phyloP scores from a whole-genome alignment of 2,113 vertebrate genomes.

The Entosphenus tridentatus region DNA sequence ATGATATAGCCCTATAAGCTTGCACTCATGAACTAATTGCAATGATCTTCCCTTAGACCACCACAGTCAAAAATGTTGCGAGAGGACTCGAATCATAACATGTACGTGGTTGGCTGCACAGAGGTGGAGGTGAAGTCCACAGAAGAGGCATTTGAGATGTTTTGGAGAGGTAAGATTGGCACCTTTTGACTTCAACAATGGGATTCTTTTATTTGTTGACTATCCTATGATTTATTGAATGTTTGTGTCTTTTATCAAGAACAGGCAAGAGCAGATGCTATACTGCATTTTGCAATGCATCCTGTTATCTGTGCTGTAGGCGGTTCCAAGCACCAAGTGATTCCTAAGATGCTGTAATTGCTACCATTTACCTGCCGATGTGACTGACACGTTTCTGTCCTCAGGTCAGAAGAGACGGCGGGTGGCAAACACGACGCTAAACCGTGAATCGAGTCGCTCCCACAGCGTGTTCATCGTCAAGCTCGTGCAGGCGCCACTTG shows the following conservation, averaged over 20 bases:
- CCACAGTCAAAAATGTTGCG: constrained; percentile 71
- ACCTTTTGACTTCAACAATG: neutral
- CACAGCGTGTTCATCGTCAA: constrained; percentile 79
- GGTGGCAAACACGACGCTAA: constrained; percentile 59
- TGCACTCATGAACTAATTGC: no score
- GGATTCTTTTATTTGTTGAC: neutral
- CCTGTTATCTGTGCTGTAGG: neutral
- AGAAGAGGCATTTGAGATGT: constrained; percentile 70
- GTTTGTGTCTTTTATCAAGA: neutral
- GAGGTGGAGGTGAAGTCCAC: constrained; percentile 86
- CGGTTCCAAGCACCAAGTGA: neutral
- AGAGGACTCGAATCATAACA: constrained; percentile 88
- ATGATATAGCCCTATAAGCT: neutral
- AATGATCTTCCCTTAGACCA: constrained; percentile 24
- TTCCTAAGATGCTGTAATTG: neutral
- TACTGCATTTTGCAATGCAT: neutral
- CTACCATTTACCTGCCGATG: neutral
- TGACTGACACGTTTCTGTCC: neutral
- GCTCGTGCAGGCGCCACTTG: constrained; percentile 63
- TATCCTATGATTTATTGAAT: neutral
- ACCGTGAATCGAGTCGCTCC: constrained; percentile 72
- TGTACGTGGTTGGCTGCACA: constrained; percentile 79
- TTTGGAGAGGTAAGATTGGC: constrained; percentile 49
- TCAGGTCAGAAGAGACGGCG: constrained; percentile 38
- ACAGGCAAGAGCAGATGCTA: neutral